Conservation (phyloP, 2,888 invertebrate species). For the Heliconius aoede region DNA sequence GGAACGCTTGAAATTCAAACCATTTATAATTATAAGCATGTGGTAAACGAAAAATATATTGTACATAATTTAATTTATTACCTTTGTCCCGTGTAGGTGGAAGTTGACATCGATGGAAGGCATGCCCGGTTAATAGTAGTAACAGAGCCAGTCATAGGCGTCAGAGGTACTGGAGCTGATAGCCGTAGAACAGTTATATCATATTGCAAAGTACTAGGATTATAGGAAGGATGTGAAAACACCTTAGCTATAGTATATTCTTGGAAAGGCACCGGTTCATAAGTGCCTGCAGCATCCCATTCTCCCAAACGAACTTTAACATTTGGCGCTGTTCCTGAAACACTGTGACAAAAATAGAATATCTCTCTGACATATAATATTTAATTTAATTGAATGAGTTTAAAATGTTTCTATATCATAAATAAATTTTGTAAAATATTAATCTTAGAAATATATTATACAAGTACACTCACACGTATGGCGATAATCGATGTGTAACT, state of each 20-base stretch:
- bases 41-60: not conserved
- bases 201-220: slow-evolving; percentile 88
- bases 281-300: slow-evolving; percentile 87
- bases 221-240: slow-evolving; percentile 86
- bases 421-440: too few species aligned
- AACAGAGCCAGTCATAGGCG: slow-evolving; percentile 72
- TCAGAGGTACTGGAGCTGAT: slow-evolving; percentile 81
- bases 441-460: not conserved
- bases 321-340: slow-evolving; percentile 76
- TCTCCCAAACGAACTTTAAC: slow-evolving; percentile 89
- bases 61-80: slow-evolving; percentile 52
- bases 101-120: slow-evolving; percentile 74
- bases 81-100: slow-evolving; percentile 80
- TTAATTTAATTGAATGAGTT: not conserved
- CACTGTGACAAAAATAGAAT: slow-evolving; percentile 55
- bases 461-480: slow-evolving; percentile 79
- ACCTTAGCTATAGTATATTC: slow-evolving; percentile 85
- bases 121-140: slow-evolving; percentile 86
- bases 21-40: not conserved
- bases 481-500: slow-evolving; percentile 87
- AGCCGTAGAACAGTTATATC: slow-evolving; percentile 92
- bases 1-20: too few species aligned
- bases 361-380: not conserved
- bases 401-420: too few species aligned
- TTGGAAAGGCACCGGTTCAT: slow-evolving; percentile 86